Base-by-base conservation (phyloP, 2,797 vertebrate genomes). In the Hyperoplus lanceolatus region DNA sequence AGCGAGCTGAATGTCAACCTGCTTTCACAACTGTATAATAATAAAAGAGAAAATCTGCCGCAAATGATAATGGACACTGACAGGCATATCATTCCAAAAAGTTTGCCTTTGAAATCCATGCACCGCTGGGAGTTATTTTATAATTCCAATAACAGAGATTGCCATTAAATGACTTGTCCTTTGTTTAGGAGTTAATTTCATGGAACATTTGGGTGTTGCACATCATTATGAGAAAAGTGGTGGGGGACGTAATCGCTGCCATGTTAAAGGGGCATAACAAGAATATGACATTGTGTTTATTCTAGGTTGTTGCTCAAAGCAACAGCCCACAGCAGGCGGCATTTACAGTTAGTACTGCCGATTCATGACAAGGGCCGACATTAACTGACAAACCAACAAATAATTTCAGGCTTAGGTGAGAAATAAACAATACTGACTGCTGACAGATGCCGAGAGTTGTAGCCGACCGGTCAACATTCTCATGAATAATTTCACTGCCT, bases 341-440 rank as follows among this genome's bases (percentile, higher is more conserved):
- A 50, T 87, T 85, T 84, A 90, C 29, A 29, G 29, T 29, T 3
- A 89, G 81, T 74, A 45, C 65, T 3, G 49, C 64, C 65, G 63
- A 86, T 80, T 89, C 72, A 49, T 50, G 83, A 77, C 82, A 77
- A 8, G 16, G 75, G 72, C 75, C 62, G 55, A 74, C 81, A 84
- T 89, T 89, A 87, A 79, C 83, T 86, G 85, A 88, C 86, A 89
- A 86, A 89, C 82, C 87, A 79, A 80, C 86, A 87, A 90, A 91
- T 83, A 79, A 80, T 92, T 91, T 84, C 74, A 87, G 89, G 86
- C 87, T 86, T 69, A 85, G 82, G 83, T 89, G 90, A 86, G 85
- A 77, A 88, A 92, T 92, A 90, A 90, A 92, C 87, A 92, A 86
- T 80, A 81, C 70, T 87, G 91, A 90, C 92, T 92, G 89, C 81